phyloP scores from a whole-genome alignment of 2,113 vertebrate genomes.

The Camelus dromedarius region DNA sequence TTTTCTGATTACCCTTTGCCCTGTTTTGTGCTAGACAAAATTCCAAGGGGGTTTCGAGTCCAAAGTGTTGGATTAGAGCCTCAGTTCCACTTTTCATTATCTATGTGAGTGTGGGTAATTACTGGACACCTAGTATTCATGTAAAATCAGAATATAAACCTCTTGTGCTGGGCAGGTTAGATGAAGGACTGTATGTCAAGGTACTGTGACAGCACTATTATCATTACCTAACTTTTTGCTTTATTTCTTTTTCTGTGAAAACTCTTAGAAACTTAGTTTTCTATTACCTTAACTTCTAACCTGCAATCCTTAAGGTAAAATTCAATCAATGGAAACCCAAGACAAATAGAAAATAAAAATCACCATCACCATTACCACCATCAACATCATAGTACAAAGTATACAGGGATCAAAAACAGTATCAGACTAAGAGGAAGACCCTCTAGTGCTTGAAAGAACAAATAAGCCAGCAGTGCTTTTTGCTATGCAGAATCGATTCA shows the following conservation, averaged over 20 bases:
- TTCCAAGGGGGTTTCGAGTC: neutral
- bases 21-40: neutral
- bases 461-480: neutral
- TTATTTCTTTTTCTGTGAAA: constrained; percentile 3
- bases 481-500: neutral
- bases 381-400: neutral
- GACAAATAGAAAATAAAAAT: constrained; percentile 37
- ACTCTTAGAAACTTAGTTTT: neutral
- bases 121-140: neutral
- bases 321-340: neutral
- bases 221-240: neutral
- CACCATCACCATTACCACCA: neutral
- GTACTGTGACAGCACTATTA: neutral
- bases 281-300: neutral
- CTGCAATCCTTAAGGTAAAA: neutral
- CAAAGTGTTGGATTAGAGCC: neutral
- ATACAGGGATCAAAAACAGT: neutral
- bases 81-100: neutral
- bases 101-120: neutral
- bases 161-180: neutral
- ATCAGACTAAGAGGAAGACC: neutral
- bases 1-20: neutral
- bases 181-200: neutral
- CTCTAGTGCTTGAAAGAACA: neutral
- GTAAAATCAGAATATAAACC: neutral